These are phyloP conservation scores for Elysia crispata DNA, from an alignment of 2,888 invertebrate genomes.

Conservation along the genomic window DNA sequence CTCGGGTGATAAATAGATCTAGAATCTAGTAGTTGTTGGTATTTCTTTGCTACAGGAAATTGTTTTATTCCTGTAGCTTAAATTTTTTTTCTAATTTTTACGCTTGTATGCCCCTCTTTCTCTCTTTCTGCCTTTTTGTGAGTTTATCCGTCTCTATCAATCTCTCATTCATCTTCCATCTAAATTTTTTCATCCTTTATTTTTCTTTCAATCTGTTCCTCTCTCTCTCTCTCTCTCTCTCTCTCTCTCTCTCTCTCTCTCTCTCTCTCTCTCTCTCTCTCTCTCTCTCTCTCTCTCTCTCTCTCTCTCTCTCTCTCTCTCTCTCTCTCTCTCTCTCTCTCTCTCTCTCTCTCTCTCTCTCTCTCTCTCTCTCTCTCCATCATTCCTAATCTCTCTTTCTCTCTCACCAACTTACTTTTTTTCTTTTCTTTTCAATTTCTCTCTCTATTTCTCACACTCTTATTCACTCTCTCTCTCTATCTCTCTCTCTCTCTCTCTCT, in stretches of 20 bases:
- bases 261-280: neutral
- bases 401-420: neutral
- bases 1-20: no score
- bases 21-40: no score
- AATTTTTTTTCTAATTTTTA: no score
- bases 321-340: slow-evolving; percentile 19
- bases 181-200: no score
- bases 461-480: neutral
- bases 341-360: slow-evolving; percentile 15
- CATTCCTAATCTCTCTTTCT: neutral
- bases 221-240: no score
- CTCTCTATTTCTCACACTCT: neutral
- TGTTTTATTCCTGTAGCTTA: no score
- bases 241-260: neutral
- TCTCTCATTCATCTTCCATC: no score
- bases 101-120: no score
- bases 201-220: no score
- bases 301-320: neutral
- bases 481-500: neutral
- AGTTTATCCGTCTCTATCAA: no score
- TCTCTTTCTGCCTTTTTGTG: no score
- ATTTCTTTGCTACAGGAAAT: no score
- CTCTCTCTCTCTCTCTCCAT: neutral
- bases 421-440: neutral
- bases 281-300: neutral